A percentile compares a stretch with the other conserved stretches of the same genome.
Conservation (phyloP, 1,140 invertebrate species). For the Drosophila pachea region DNA sequence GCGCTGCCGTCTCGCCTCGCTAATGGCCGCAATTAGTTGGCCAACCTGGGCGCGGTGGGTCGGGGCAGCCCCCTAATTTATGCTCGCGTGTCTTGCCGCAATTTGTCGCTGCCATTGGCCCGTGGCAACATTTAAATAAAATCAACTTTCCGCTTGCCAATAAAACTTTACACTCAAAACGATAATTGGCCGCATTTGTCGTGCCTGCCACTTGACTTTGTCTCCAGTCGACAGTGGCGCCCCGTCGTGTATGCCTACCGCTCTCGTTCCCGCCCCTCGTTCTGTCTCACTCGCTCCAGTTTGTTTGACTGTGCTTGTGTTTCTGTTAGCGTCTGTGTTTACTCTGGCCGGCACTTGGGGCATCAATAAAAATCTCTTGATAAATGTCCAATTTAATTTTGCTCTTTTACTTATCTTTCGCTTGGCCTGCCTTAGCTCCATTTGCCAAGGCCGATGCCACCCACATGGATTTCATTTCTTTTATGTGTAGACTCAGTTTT, state of each 20-base stretch:
- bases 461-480: conserved; percentile 51
- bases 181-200: conserved; percentile 74
- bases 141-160: conserved; percentile 55
- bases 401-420: conserved; percentile 72
- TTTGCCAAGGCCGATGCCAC: conserved; percentile 3
- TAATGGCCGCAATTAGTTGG: conserved; percentile 72
- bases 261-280: too few relatives aligned
- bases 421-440: conserved; percentile 12
- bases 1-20: conserved; percentile 31
- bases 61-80: conserved; percentile 52
- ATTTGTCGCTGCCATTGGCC: conserved; percentile 49
- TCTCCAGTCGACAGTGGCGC: conserved; percentile 9
- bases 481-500: conserved; percentile 21
- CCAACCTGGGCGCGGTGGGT: conserved; percentile 1
- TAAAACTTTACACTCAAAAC: conserved; percentile 78
- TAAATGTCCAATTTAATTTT: conserved; percentile 79
- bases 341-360: conserved; percentile 56
- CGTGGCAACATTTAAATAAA: conserved; percentile 72
- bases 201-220: conserved; percentile 59
- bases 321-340: conserved; percentile 32
- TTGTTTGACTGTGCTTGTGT: conserved; percentile 6
- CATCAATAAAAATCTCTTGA: conserved; percentile 78
- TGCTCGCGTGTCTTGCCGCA: conserved; percentile 61
- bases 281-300: neutral
- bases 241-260: neutral